Percentiles rank a stretch among this genome's conserved stretches.
Conservation (phyloP, 35 echinoderm and acorn worm species). For the Apostichopus japonicus region DNA sequence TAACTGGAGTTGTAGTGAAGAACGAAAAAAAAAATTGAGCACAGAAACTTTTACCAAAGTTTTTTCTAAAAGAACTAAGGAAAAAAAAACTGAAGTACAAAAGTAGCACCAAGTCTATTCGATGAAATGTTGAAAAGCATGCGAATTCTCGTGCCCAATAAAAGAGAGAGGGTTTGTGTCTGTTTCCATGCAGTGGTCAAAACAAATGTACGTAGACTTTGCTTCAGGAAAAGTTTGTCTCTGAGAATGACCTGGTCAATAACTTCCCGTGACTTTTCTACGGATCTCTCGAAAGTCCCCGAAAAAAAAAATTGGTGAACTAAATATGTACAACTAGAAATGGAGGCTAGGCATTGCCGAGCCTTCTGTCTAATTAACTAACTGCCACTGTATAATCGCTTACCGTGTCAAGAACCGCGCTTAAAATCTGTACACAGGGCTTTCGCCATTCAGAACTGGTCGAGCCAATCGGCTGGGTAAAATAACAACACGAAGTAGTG, state of each 20-base stretch:
- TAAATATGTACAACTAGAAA: not conserved
- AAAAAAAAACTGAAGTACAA: not conserved
- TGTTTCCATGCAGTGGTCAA: not conserved
- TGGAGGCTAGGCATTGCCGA: constrained; percentile 28
- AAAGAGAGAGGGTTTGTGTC: not conserved
- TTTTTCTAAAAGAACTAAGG: not conserved
- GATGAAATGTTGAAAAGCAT: not conserved
- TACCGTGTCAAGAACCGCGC: constrained; percentile 34
- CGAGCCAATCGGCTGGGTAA: constrained; percentile 22
- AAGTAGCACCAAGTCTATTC: not conserved
- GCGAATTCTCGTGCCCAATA: not conserved
- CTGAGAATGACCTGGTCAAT: constrained; percentile 35
- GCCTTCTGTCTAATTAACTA: constrained; percentile 32
- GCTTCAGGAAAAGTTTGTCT: constrained; percentile 33
- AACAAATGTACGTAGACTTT: not conserved
- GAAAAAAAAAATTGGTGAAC: not conserved
- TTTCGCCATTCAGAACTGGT: constrained; percentile 38
- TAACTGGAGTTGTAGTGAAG: not conserved
- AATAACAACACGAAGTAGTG: constrained; percentile 19
- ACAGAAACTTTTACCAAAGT: not conserved
- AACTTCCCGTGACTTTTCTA: constrained; percentile 47
- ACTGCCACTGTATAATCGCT: constrained; percentile 31
- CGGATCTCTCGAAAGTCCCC: constrained; percentile 36
- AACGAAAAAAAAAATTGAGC: not conserved
- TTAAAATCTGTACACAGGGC: not conserved